Conservation (phyloP, 2,113 vertebrate genomes). For the Ceratotherium simum region DNA sequence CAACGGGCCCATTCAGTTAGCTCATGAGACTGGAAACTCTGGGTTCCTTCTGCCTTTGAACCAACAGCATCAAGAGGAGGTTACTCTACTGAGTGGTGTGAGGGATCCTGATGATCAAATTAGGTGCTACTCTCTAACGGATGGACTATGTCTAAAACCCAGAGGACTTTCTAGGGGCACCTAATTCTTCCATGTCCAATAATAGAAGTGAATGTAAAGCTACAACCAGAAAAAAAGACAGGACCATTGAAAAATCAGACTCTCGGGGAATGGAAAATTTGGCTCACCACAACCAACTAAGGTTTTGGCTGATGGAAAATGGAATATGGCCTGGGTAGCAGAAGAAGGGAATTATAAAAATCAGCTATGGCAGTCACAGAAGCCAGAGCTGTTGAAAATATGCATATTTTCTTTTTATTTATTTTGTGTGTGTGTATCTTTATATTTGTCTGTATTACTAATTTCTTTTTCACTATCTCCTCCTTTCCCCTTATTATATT, state of each 20-base stretch:
- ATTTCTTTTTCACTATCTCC: background rate
- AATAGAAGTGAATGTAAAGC: background rate
- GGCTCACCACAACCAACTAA: background rate
- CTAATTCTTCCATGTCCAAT: too few species aligned
- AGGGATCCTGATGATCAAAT: too few species aligned
- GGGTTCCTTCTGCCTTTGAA: background rate
- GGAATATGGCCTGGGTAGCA: fast-evolving
- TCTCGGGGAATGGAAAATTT: background rate
- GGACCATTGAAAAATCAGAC: background rate
- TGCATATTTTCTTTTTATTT: background rate
- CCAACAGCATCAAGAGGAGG: too few species aligned
- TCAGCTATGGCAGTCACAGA: background rate
- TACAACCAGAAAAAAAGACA: background rate
- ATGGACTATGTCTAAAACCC: background rate
- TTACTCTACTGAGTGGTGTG: fast-evolving
- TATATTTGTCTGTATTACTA: background rate
- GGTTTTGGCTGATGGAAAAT: background rate
- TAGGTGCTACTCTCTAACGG: background rate
- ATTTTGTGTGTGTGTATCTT: background rate
- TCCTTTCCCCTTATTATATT: background rate
- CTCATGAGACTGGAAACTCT: too few species aligned
- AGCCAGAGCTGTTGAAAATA: background rate
- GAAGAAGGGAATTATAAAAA: background rate
- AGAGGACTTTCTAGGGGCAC: background rate
- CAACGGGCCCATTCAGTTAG: fast-evolving